Conservation (phyloP, 2,888 invertebrate genomes). For the Ichneumon xanthorius region DNA sequence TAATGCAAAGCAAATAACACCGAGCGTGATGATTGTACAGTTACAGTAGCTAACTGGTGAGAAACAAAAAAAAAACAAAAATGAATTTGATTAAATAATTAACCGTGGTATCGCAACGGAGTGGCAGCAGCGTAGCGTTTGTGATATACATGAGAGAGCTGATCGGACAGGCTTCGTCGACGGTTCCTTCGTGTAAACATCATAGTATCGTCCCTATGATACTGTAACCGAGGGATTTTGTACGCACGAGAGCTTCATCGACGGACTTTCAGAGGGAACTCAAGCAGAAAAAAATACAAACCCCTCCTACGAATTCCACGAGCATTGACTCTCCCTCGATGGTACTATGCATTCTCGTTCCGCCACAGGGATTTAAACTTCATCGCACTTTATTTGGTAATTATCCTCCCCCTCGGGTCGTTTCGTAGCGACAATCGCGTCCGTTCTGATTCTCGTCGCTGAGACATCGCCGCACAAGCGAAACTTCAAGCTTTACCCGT, state of each 20-base stretch:
- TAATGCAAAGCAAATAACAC: background rate
- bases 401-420: background rate
- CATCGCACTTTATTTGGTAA: conserved; percentile 26
- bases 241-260: background rate
- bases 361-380: conserved; percentile 28
- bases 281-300: background rate
- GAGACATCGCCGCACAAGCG: background rate
- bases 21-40: background rate
- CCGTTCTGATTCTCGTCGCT: background rate
- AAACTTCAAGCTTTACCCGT: background rate
- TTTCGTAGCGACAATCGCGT: background rate
- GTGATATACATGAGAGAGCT: conserved; percentile 13
- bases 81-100: conserved; percentile 33
- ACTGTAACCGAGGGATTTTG: background rate
- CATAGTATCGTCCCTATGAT: conserved; percentile 17
- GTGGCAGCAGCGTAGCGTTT: conserved; percentile 37
- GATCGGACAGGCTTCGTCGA: background rate
- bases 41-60: background rate
- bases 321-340: conserved; percentile 2
- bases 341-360: conserved; percentile 38
- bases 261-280: background rate
- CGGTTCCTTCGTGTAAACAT: conserved; percentile 3
- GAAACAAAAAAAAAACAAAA: conserved; percentile 23
- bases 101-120: conserved; percentile 13
- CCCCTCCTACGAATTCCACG: background rate